phyloP scores from a whole-genome alignment of 2,797 vertebrate genomes.

The Picus viridis region DNA sequence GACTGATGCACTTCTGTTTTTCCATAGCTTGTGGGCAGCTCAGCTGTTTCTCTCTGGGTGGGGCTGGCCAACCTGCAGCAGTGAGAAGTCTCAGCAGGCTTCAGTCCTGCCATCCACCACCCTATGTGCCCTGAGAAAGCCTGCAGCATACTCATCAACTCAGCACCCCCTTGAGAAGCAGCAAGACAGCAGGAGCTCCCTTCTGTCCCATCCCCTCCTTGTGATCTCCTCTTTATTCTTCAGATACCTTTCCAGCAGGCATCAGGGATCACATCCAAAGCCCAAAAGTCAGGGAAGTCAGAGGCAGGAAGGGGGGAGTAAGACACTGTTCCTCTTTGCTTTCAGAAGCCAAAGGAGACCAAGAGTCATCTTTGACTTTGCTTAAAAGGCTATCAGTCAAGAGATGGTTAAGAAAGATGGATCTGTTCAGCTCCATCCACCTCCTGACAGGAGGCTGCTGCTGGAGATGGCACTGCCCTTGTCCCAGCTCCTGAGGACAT shows the following conservation, averaged over 20 bases:
- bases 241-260: accelerated
- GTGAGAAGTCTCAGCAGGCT: neutral
- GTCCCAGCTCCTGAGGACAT: accelerated
- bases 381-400: neutral
- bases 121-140: neutral
- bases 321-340: neutral
- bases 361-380: neutral
- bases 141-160: neutral
- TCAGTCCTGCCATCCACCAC: neutral
- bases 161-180: neutral
- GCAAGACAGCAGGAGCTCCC: neutral
- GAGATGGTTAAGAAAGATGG: neutral
- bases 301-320: neutral
- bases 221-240: neutral
- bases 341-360: neutral
- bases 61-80: neutral
- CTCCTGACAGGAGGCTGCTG: neutral
- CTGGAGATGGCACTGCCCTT: accelerated
- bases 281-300: neutral
- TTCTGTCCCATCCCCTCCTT: neutral
- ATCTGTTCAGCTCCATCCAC: neutral
- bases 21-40: neutral
- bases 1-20: neutral
- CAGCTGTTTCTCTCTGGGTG: neutral
- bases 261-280: neutral